Percentiles rank a stretch among this genome's conserved stretches.
Evolutionary conservation across 2,888 invertebrate genomes (phyloP).

Genomic region (Eumerus sabulonum): DNA sequence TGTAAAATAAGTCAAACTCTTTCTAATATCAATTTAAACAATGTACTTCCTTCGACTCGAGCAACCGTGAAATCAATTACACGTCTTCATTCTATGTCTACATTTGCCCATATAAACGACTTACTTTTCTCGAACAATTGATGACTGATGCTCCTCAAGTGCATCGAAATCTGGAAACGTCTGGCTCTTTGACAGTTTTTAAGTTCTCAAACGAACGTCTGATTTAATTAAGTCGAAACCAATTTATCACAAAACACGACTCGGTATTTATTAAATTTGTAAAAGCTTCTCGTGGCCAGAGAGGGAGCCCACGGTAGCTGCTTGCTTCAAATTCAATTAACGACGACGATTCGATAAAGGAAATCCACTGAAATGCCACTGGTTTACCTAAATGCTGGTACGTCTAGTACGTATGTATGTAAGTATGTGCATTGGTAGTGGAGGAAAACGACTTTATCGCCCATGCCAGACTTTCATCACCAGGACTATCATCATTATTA

Average conservation of each 20-base stretch:
- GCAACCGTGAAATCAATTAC: no score
- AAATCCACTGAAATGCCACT: slow-evolving; percentile 47
- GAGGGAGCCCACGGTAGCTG: slow-evolving; percentile 41
- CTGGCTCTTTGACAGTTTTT: neutral
- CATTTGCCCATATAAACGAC: no score
- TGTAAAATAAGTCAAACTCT: no score
- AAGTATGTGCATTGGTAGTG: slow-evolving; percentile 13
- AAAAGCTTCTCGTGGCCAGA: slow-evolving; percentile 30
- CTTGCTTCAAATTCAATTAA: slow-evolving; percentile 65
- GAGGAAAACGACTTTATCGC: slow-evolving; percentile 52
- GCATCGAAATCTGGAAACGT: neutral
- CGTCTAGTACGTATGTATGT: slow-evolving; percentile 34
- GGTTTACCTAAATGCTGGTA: slow-evolving; percentile 40
- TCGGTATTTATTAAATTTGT: slow-evolving; percentile 57
- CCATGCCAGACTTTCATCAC: slow-evolving; percentile 34
- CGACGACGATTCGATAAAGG: slow-evolving; percentile 42
- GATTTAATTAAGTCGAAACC: slow-evolving; percentile 68
- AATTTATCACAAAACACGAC: slow-evolving; percentile 61
- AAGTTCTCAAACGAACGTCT: slow-evolving; percentile 49
- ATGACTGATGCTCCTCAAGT: slow-evolving; percentile 11
- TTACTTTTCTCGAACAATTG: no score
- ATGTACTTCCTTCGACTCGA: no score
- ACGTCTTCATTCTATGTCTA: no score
- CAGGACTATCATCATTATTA: slow-evolving; percentile 65
- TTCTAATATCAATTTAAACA: no score